Base-by-base conservation (phyloP, 2,888 invertebrate genomes). In the Exephanes ischioxanthus region DNA sequence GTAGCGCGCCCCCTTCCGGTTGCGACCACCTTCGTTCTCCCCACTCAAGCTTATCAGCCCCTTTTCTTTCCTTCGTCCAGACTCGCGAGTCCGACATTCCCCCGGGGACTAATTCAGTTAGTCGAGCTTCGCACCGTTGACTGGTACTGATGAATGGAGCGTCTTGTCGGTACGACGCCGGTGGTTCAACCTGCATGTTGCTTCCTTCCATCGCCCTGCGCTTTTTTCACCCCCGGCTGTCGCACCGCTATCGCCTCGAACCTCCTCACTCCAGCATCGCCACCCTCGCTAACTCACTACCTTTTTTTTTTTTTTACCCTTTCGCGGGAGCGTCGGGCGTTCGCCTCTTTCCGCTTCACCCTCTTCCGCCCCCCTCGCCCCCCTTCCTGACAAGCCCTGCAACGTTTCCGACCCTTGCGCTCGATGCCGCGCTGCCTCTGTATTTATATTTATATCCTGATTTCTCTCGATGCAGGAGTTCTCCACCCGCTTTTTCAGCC, bases 131-230 rank as follows among this genome's bases (percentile, higher is more conserved):
- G 80, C 71, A 51, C 72, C 80, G 85, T 89, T 87, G 91, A 90
- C 88, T 87, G 88, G 90, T 89, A 90, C 90, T 89, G 91, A 92
- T 92, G 92, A 92, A 92, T 92, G 92, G 89, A 89, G 86, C 84
- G 85, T 80, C 87, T 87, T 78, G 80, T 84, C 82, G 87, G 89
- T 71, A 53, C 63, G 51, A 79, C 61, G 88, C 14, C 14, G 92
- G 92, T 90, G 81, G 88, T 88, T 89, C 92, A 91, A 90, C 91
- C 90, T 91, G 76, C 67, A 90, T 91, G 91, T 90, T 88, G 75
- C 75, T 75, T 80, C n/a, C 75, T 79, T 45, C 82, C 78, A 33
- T 30, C 30, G 26, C 26, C 11, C 30, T 14, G 30, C 61, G 6
- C 26, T 16, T 30, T 33, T 14, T 22, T 55, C 19, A 22, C 14